Conservation (phyloP, 2,888 invertebrate genomes). For the Limnephilus rhombicus region DNA sequence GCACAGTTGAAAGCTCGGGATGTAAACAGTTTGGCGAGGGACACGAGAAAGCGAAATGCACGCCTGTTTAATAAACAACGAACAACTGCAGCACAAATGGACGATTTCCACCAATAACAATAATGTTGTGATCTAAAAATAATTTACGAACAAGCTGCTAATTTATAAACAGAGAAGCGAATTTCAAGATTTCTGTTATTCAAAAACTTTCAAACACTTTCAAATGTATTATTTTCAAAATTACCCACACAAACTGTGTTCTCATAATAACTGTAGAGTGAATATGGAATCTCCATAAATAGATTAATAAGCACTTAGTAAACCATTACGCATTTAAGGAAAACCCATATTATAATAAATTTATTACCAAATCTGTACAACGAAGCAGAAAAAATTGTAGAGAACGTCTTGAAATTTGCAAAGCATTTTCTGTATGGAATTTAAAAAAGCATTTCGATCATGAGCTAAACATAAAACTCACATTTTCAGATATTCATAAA, state of each 20-base stretch:
- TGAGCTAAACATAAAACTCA: not conserved
- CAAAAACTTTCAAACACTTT: not conserved
- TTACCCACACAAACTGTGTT: not conserved
- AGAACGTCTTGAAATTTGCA: not conserved
- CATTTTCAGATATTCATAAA: too few species aligned
- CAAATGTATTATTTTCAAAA: not conserved
- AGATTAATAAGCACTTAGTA: not conserved
- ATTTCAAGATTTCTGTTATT: not conserved
- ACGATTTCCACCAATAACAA: constrained; percentile 34
- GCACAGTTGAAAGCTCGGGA: constrained; percentile 37
- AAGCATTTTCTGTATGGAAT: too few species aligned
- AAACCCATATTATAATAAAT: not conserved
- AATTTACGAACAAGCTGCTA: constrained; percentile 8
- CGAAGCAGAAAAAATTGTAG: not conserved
- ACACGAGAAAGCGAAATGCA: constrained; percentile 44
- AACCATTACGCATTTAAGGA: not conserved
- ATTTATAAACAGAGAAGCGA: constrained; percentile 15
- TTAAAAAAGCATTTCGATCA: not conserved
- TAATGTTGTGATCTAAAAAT: constrained; percentile 15
- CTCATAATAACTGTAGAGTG: too few species aligned
- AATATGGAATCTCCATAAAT: not conserved
- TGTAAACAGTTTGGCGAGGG: constrained; percentile 25
- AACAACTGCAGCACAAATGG: not conserved
- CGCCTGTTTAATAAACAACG: constrained; percentile 39
- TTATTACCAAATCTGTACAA: not conserved